phyloP scores from a whole-genome alignment of 2,797 vertebrate species.

The Rhynchonycteris naso region DNA sequence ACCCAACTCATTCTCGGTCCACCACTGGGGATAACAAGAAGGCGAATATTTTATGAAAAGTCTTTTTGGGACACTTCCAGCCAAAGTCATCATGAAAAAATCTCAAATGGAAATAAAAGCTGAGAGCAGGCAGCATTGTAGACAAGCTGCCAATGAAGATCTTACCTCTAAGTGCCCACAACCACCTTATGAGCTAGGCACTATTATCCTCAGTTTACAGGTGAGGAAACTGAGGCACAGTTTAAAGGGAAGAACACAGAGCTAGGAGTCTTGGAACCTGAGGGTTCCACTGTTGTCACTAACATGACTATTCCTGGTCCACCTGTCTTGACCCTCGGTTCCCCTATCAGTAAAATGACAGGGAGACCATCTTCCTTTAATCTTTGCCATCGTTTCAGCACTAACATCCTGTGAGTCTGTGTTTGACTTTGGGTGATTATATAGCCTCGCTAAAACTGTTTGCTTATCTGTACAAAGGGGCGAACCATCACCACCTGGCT shows the following conservation, averaged over 20 bases:
- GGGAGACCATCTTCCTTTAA: background rate
- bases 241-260: background rate
- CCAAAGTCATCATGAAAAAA: background rate
- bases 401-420: background rate
- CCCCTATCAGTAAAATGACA: background rate
- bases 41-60: background rate
- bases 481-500: background rate
- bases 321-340: background rate
- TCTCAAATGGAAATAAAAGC: background rate
- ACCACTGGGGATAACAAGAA: background rate
- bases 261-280: background rate
- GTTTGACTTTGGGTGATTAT: background rate
- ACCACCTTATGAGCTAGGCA: background rate
- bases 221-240: background rate
- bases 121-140: background rate
- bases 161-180: background rate
- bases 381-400: background rate
- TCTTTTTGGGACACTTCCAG: background rate
- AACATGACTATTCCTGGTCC: background rate
- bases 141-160: background rate
- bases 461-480: background rate
- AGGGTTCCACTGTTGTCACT: background rate
- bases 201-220: background rate
- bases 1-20: background rate
- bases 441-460: background rate